Conservation (phyloP, 2,888 invertebrate species). For the Drosophila mayaguana region DNA sequence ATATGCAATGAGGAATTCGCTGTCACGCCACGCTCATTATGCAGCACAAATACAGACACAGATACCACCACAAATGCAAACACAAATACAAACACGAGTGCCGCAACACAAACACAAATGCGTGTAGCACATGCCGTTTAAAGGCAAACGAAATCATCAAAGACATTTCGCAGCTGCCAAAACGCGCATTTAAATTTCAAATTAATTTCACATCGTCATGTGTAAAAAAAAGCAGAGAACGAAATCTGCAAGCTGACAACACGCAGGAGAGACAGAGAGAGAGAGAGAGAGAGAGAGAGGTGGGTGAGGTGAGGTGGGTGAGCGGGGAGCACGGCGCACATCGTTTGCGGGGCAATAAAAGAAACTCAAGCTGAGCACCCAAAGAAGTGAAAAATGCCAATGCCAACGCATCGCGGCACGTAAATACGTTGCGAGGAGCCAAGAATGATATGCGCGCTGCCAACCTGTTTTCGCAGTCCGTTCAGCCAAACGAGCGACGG, state of each 20-base stretch:
- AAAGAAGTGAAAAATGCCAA: slow-evolving; percentile 60
- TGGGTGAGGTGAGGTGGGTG: slow-evolving; percentile 10
- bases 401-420: slow-evolving; percentile 45
- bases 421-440: slow-evolving; percentile 46
- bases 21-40: slow-evolving; percentile 55
- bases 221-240: slow-evolving; percentile 26
- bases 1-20: slow-evolving; percentile 31
- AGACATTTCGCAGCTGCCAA: slow-evolving; percentile 63
- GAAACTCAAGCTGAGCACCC: slow-evolving; percentile 26
- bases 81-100: slow-evolving; percentile 8
- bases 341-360: slow-evolving; percentile 57
- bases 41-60: slow-evolving; percentile 40
- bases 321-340: slow-evolving; percentile 6
- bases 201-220: slow-evolving; percentile 75
- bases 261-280: slow-evolving; percentile 5
- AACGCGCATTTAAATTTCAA: slow-evolving; percentile 80
- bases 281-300: not conserved
- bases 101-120: slow-evolving; percentile 16
- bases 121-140: slow-evolving; percentile 48
- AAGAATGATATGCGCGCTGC: slow-evolving; percentile 54
- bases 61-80: slow-evolving; percentile 11
- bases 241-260: slow-evolving; percentile 71
- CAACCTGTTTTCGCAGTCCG: slow-evolving; percentile 60
- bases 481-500: slow-evolving; percentile 25
- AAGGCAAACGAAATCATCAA: slow-evolving; percentile 57